Evolutionary conservation across 2,797 vertebrate genomes (phyloP).

Genomic region (Aulostomus chinensis): DNA sequence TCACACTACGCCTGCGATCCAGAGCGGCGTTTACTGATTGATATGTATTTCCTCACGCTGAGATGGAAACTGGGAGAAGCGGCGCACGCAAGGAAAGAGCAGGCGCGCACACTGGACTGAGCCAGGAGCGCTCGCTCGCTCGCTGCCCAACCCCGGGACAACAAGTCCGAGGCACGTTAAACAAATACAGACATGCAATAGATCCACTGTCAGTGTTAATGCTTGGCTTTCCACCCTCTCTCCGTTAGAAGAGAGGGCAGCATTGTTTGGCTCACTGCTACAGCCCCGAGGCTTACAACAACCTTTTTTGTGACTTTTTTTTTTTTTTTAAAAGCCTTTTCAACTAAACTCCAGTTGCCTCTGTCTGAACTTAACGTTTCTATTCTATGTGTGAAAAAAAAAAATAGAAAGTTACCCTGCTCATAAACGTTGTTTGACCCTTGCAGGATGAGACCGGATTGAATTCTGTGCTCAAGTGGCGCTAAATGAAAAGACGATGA

Average conservation of each 20-base stretch:
- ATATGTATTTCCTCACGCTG: slow-evolving; percentile 41
- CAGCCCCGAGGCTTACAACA: slow-evolving; percentile 44
- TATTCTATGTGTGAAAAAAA: too few relatives aligned
- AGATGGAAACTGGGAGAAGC: slow-evolving; percentile 27
- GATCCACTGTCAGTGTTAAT: slow-evolving; percentile 45
- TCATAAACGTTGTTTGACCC: not conserved
- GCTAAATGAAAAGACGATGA: slow-evolving; percentile 6
- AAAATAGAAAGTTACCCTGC: too few relatives aligned
- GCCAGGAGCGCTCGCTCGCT: too few relatives aligned
- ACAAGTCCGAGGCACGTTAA: slow-evolving; percentile 52
- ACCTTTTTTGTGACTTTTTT: slow-evolving; percentile 53
- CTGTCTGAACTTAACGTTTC: too few relatives aligned
- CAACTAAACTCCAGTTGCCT: too few relatives aligned
- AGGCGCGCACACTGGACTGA: slow-evolving; percentile 37
- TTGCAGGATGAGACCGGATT: not conserved
- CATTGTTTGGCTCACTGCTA: slow-evolving; percentile 40
- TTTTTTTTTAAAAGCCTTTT: slow-evolving; percentile 42
- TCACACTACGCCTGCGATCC: slow-evolving; percentile 5
- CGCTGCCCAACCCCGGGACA: too few relatives aligned
- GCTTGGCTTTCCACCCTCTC: slow-evolving; percentile 23
- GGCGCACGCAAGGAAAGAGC: slow-evolving; percentile 39
- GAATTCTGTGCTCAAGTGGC: not conserved
- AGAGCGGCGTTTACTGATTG: slow-evolving; percentile 30
- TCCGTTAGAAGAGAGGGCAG: slow-evolving; percentile 36
- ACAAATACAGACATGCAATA: slow-evolving; percentile 61